Percentiles rank a stretch among this genome's conserved stretches.
phyloP scores from a whole-genome alignment of 2,888 invertebrate species.

The Horisme vitalbata region DNA sequence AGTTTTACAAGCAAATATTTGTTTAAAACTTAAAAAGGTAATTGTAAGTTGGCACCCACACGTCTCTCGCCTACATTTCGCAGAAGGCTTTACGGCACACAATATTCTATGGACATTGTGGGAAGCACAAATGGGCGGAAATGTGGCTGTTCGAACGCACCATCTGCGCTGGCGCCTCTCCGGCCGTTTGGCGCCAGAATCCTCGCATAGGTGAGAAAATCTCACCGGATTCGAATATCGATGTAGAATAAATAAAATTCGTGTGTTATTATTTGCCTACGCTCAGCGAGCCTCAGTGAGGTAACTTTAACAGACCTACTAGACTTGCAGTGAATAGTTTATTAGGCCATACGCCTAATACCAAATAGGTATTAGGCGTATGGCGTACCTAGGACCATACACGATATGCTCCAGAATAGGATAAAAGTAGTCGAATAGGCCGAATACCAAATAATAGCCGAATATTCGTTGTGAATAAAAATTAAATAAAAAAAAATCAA shows the following conservation, averaged over 20 bases:
- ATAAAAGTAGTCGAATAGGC: too few relatives aligned
- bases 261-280: slow-evolving; percentile 35
- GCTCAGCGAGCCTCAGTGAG: slow-evolving; percentile 12
- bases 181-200: slow-evolving; percentile 59
- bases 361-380: too few relatives aligned
- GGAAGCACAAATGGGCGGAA: slow-evolving; percentile 74
- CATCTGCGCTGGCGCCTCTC: slow-evolving; percentile 70
- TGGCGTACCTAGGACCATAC: too few relatives aligned
- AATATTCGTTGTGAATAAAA: too few relatives aligned
- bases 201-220: slow-evolving; percentile 70
- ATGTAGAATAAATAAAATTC: slow-evolving; percentile 24
- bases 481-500: too few relatives aligned
- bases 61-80: slow-evolving; percentile 66
- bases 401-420: too few relatives aligned
- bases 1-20: too few relatives aligned
- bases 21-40: slow-evolving; percentile 59
- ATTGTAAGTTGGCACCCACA: slow-evolving; percentile 61
- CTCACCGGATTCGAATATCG: slow-evolving; percentile 51
- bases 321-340: not conserved
- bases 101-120: slow-evolving; percentile 61
- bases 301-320: not conserved
- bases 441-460: too few relatives aligned
- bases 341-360: too few relatives aligned
- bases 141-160: slow-evolving; percentile 41
- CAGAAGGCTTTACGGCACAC: slow-evolving; percentile 47